These are phyloP conservation scores for Brevipalpus yothersi DNA, from an alignment of 1,140 invertebrate species.

Conservation along the genomic window DNA sequence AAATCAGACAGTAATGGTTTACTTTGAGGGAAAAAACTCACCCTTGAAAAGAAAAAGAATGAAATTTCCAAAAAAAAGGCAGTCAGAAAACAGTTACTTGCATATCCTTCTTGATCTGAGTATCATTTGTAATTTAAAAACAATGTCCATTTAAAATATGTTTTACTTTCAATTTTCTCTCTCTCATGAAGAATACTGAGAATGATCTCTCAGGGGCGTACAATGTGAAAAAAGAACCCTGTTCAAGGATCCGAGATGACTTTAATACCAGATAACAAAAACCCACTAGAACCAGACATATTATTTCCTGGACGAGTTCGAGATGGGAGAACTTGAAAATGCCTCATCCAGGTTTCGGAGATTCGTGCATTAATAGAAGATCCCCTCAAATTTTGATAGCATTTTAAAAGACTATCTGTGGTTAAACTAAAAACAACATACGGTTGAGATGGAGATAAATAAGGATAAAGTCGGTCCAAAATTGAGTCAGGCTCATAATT, in stretches of 20 bases:
- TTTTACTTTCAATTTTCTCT: no score
- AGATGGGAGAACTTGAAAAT: constrained; percentile 60
- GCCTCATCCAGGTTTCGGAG: constrained; percentile 58
- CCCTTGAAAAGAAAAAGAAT: no score
- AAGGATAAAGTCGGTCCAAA: constrained; percentile 39
- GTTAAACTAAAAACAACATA: constrained; percentile 56
- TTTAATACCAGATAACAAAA: constrained; percentile 37
- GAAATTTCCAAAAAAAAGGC: no score
- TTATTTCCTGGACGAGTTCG: constrained; percentile 57
- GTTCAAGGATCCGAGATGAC: background rate
- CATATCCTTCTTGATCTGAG: no score
- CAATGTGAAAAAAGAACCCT: background rate
- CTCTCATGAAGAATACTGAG: no score
- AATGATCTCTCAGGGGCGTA: no score
- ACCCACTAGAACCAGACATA: constrained; percentile 47
- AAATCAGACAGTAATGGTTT: no score
- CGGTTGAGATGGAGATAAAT: constrained; percentile 45
- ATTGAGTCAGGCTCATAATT: constrained; percentile 53
- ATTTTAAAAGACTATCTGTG: constrained; percentile 30
- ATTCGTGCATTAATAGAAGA: constrained; percentile 46
- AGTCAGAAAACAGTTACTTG: no score
- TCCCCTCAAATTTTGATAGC: constrained; percentile 14
- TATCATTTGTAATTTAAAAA: no score
- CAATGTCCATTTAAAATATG: no score
- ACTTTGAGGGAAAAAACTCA: no score